Conservation (phyloP, 2,113 vertebrate species). For the Corythornis cristatus region DNA sequence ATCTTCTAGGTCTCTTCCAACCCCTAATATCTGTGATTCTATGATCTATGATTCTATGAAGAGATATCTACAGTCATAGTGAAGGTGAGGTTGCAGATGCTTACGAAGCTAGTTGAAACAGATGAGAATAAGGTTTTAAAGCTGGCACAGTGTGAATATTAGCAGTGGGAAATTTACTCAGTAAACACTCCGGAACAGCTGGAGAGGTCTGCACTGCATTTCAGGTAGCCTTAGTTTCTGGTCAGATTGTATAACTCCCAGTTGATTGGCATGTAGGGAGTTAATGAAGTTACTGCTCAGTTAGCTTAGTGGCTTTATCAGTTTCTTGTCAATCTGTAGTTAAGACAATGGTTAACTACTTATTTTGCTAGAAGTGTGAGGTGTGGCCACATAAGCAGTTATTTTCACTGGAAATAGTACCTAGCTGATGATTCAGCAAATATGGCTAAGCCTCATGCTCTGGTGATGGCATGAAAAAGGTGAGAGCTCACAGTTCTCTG, state of each 20-base stretch:
- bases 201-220: background rate
- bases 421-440: constrained; percentile 44
- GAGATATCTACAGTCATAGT: no score
- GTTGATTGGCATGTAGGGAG: background rate
- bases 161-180: background rate
- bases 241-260: background rate
- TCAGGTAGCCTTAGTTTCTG: background rate
- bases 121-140: background rate
- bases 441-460: background rate
- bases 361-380: constrained; percentile 63
- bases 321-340: background rate
- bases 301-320: constrained; percentile 11
- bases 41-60: no score
- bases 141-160: background rate
- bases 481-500: background rate
- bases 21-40: no score
- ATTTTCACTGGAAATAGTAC: constrained; percentile 39
- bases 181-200: background rate
- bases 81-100: background rate
- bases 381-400: constrained; percentile 35
- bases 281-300: constrained; percentile 10
- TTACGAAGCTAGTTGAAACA: background rate
- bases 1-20: no score
- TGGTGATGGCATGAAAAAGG: background rate
- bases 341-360: constrained; percentile 65